Evolutionary conservation across 92 coral and sea anemone genomes (phyloP), one percentile per base, ranked within the genome.

Genomic region (Ricordea florida): DNA sequence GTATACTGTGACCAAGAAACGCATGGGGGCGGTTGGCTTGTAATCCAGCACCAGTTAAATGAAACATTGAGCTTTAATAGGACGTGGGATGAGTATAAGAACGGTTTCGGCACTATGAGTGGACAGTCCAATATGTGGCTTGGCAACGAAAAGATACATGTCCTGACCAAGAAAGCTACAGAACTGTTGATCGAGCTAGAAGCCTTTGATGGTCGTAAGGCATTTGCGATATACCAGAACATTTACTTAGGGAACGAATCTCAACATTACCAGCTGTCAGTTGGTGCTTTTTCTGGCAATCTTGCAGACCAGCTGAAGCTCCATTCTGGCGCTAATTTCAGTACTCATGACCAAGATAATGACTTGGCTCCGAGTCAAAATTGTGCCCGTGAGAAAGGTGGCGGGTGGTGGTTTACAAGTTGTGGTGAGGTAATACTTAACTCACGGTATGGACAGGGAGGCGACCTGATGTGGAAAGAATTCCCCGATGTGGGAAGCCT

Each of bases 21-120:
- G 0, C 87, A 67, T 15, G 87, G 90, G 10, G 97, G 97, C 0
- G 93, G 87, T 1, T 91, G 97, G 97, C 36, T 82, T 1, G 51
- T 87, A 3, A 79, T 91, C 25, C 85, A 85, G 27, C 55, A 57
- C 23, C 55, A 83, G 23, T 5, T 8, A 0, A 65, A 43, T 13
- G 40, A 15, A 8, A 2, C 20, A 3, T 0, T 35, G 10, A 31
- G 24, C 17, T 82, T 75, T 21, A 11, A 10, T 4, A 69, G 45
- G 18, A 15, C 74, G 5, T 28, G 38, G 58, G 50, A 43, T 3
- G 69, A 67, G 16, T 87, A 87, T 53, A 57, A 56, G 15, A 40
- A 20, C 20, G 88, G 88, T 22, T 87, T 87, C 70, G 87, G 87
- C 23, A 41, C 56, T 6, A 38, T 71, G 5, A 32, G 62, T 23